Percentiles rank a stretch among this genome's conserved stretches.
Evolutionary conservation across 2,797 vertebrate species (phyloP).

Genomic region (Enteromius radiatus): DNA sequence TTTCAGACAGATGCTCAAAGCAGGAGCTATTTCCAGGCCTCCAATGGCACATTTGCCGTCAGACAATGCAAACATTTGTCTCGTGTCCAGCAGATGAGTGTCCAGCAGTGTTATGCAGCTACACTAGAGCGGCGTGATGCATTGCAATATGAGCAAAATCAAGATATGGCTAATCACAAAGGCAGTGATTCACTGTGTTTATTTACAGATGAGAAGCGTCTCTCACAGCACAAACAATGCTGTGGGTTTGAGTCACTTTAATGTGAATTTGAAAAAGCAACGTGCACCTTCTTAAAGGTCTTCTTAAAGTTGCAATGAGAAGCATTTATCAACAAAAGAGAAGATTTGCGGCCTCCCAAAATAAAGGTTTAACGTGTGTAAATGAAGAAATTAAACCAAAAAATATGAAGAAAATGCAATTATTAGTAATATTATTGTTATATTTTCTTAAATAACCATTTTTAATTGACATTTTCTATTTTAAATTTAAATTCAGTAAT

Average conservation of each 20-base stretch:
- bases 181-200: not conserved
- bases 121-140: not conserved
- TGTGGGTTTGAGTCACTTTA: too few relatives aligned
- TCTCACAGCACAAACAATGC: not conserved
- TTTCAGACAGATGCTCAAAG: constrained; percentile 41
- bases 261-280: too few relatives aligned
- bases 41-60: constrained; percentile 34
- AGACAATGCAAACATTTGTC: constrained; percentile 42
- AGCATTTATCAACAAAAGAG: not conserved
- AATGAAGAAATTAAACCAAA: not conserved
- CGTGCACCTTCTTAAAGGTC: not conserved
- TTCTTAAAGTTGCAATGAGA: not conserved
- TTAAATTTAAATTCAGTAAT: too few relatives aligned
- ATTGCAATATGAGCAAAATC: not conserved
- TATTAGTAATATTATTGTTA: not conserved
- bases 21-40: constrained; percentile 46
- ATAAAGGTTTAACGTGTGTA: not conserved
- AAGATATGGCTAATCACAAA: not conserved
- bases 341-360: too few relatives aligned
- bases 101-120: not conserved
- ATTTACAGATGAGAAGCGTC: not conserved
- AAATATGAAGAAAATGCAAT: not conserved
- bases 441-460: not conserved
- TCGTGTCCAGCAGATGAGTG: constrained; percentile 4
- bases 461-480: too few relatives aligned